These are phyloP conservation scores for Gymnoscopelus microlampas DNA, from an alignment of 2,797 vertebrate genomes.

Conservation along the genomic window DNA sequence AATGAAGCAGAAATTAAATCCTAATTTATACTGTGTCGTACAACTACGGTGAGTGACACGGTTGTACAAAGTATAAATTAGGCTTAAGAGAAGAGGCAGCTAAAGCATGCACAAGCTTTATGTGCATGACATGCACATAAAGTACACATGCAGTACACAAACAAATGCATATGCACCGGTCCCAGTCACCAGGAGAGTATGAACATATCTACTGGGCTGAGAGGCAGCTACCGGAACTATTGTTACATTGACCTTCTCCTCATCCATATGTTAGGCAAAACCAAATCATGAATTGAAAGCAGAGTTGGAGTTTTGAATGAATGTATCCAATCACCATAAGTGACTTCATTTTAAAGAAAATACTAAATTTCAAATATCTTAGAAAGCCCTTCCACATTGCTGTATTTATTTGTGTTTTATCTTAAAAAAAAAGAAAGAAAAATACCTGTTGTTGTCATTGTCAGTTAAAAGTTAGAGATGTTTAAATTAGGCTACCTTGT, in stretches of 20 bases:
- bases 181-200: conserved; percentile 38
- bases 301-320: conserved; percentile 61
- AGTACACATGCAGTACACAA: conserved; percentile 3
- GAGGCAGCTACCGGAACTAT: conserved; percentile 62
- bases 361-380: conserved; percentile 33
- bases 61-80: too few species aligned
- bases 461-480: conserved; percentile 28
- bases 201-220: conserved; percentile 40
- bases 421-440: conserved; percentile 35
- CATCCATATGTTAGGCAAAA: conserved; percentile 54
- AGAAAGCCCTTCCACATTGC: conserved; percentile 47
- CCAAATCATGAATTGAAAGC: conserved; percentile 21
- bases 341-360: conserved; percentile 69
- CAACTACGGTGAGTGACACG: too few species aligned
- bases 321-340: conserved; percentile 81
- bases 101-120: conserved; percentile 59
- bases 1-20: conserved; percentile 4
- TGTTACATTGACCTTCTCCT: conserved; percentile 38
- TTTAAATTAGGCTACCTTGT: conserved; percentile 47
- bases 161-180: conserved; percentile 10
- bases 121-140: conserved; percentile 14
- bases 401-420: conserved; percentile 45
- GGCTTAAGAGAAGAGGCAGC: conserved; percentile 70
- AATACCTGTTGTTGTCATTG: conserved; percentile 54
- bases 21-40: too few species aligned